A percentile compares a stretch with the other conserved stretches of the same genome.
Evolutionary conservation across 2,113 vertebrate species (phyloP).

Genomic region (Rafetus swinhoei): DNA sequence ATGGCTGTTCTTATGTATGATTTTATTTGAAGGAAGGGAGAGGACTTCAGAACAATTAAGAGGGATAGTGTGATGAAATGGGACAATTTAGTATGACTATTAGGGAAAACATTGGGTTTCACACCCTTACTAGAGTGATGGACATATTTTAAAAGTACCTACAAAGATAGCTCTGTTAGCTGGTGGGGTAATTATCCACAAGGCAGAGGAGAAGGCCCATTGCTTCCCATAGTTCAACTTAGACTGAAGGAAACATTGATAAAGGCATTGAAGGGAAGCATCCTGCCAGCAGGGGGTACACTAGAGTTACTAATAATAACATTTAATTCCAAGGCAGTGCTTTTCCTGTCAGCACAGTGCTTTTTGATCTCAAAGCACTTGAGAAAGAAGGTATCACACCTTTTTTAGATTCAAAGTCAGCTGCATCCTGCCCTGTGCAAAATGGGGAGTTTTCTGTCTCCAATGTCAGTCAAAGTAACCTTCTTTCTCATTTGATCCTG

Average conservation of each 20-base stretch:
- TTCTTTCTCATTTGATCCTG: not conserved
- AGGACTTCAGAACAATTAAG: not conserved
- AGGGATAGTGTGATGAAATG: constrained; percentile 15
- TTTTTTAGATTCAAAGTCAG: not conserved
- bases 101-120: not conserved
- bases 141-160: not conserved
- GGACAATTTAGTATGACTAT: constrained; percentile 11
- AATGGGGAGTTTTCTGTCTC: fast-evolving
- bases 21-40: no score
- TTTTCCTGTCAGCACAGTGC: not conserved
- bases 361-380: not conserved
- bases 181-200: not conserved
- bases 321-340: not conserved
- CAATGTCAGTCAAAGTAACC: not conserved
- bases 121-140: not conserved
- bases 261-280: not conserved
- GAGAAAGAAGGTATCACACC: not conserved
- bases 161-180: not conserved
- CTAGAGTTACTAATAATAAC: not conserved
- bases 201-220: not conserved
- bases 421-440: not conserved
- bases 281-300: not conserved
- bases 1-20: no score
- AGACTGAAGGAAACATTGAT: not conserved
- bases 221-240: not conserved